Conservation (phyloP, 1,140 invertebrate genomes). For the Saccostrea cuccullata region DNA sequence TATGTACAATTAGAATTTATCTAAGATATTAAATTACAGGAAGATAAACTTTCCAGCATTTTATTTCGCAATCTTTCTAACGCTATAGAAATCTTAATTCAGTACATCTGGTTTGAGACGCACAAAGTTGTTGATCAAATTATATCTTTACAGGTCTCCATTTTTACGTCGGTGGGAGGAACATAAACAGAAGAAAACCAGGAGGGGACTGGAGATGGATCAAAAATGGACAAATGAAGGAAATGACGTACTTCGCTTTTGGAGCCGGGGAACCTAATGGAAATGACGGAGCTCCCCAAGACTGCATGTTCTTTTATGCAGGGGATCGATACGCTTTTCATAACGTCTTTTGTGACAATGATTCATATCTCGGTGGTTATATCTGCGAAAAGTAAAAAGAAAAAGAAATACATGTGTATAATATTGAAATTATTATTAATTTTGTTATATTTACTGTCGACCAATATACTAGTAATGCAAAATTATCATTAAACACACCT, state of each 20-base stretch:
- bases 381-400: not conserved
- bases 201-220: not conserved
- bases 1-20: too few relatives aligned
- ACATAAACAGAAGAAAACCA: constrained; percentile 1
- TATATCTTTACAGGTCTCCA: not conserved
- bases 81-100: not conserved
- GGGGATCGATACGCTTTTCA: not conserved
- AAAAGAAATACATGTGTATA: too few relatives aligned
- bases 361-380: not conserved
- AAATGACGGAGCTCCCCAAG: not conserved
- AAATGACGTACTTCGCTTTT: constrained; percentile 18
- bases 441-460: too few relatives aligned
- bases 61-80: not conserved
- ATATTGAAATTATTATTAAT: not conserved
- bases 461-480: too few relatives aligned
- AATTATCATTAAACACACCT: too few relatives aligned
- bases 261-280: not conserved
- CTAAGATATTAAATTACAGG: too few relatives aligned
- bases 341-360: not conserved
- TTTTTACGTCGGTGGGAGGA: not conserved
- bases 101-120: not conserved
- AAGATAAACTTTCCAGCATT: not conserved
- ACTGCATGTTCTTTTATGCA: not conserved
- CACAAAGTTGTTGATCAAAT: not conserved
- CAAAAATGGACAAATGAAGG: not conserved